phyloP scores from a whole-genome alignment of 2,888 invertebrate species.

The Podotricha telesiphe region DNA sequence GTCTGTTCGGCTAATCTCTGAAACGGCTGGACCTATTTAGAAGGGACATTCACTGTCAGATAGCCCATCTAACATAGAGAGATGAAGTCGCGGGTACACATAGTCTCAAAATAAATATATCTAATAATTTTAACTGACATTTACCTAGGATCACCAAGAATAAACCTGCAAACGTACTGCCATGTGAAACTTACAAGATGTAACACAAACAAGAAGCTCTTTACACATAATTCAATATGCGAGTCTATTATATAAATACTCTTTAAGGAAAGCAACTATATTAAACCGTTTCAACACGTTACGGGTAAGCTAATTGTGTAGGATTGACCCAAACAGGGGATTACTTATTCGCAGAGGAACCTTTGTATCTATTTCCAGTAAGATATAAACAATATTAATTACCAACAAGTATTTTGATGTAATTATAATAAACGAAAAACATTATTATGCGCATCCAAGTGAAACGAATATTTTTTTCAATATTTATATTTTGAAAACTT shows the following conservation, averaged over 20 bases:
- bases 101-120: background rate
- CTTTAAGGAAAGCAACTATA: slow-evolving; percentile 11
- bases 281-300: slow-evolving; percentile 24
- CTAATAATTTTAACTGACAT: background rate
- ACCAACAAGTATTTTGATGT: background rate
- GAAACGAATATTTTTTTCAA: too few relatives aligned
- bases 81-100: too few relatives aligned
- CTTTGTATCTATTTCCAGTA: background rate
- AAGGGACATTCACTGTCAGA: too few relatives aligned
- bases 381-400: background rate
- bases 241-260: background rate
- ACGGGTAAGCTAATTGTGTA: slow-evolving; percentile 21
- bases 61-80: too few relatives aligned
- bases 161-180: background rate
- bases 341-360: slow-evolving; percentile 5
- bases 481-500: too few relatives aligned
- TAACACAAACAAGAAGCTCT: slow-evolving; percentile 13
- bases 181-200: background rate
- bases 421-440: too few relatives aligned
- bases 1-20: too few relatives aligned
- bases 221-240: background rate
- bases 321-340: slow-evolving; percentile 30
- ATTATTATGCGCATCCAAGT: too few relatives aligned
- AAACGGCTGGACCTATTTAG: too few relatives aligned
- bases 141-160: background rate